Evolutionary conservation across 2,888 invertebrate species (phyloP).

Genomic region (Archips crataeganus): DNA sequence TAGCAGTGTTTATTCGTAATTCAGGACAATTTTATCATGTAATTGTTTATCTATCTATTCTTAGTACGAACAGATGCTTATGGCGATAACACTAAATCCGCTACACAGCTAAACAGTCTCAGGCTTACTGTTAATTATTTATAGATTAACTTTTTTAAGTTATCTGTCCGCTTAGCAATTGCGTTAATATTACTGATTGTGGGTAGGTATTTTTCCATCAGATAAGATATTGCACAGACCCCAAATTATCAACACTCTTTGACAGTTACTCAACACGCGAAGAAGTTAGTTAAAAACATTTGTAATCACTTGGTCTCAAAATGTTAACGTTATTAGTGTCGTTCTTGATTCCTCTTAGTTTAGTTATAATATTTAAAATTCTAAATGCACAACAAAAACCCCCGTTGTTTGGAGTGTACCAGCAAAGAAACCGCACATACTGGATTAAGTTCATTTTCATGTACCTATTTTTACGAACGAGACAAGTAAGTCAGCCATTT

Average conservation of each 20-base stretch:
- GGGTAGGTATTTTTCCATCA: conserved; percentile 20
- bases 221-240: conserved; percentile 29
- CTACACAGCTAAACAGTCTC: background rate
- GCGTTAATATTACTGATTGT: conserved; percentile 17
- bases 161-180: background rate
- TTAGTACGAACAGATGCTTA: background rate
- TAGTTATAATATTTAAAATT: conserved; percentile 66
- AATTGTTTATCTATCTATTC: background rate
- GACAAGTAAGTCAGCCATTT: conserved; percentile 74
- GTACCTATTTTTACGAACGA: conserved; percentile 69
- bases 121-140: conserved; percentile 3
- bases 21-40: background rate
- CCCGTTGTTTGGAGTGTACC: conserved; percentile 82
- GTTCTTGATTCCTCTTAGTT: conserved; percentile 52
- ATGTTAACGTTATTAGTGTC: conserved; percentile 63
- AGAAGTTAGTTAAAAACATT: background rate
- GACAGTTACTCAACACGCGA: background rate
- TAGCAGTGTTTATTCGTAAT: background rate
- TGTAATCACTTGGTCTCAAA: conserved; percentile 40
- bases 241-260: conserved; percentile 24
- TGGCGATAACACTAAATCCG: background rate
- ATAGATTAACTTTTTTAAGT: conserved; percentile 11
- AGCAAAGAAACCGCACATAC: conserved; percentile 78
- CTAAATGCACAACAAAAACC: conserved; percentile 66
- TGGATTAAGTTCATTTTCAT: conserved; percentile 81